Conservation (phyloP, 2,888 invertebrate genomes). For the Thera britannica region DNA sequence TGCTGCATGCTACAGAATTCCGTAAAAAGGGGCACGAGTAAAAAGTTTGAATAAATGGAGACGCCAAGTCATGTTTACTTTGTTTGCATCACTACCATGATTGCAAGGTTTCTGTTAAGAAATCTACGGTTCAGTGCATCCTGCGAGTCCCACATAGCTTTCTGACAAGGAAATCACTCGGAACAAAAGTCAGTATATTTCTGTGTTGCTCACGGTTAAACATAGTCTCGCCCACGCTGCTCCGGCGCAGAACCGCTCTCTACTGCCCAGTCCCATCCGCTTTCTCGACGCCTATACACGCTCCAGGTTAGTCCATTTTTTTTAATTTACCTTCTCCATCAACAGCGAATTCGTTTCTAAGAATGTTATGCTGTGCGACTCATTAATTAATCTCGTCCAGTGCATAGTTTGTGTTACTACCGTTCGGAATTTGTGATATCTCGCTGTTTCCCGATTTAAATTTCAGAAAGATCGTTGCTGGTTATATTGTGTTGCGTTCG, state of each 20-base stretch:
- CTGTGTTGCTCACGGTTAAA: constrained; percentile 81
- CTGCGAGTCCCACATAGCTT: constrained; percentile 48
- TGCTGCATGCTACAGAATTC: too few species aligned
- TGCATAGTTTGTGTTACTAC: constrained; percentile 34
- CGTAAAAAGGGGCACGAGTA: not conserved
- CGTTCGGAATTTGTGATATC: constrained; percentile 28
- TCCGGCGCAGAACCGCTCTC: constrained; percentile 56
- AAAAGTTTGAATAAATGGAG: not conserved
- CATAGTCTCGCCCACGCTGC: constrained; percentile 79
- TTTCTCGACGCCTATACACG: constrained; percentile 75
- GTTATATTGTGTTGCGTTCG: constrained; percentile 50
- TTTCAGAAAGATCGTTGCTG: constrained; percentile 47
- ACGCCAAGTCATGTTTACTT: not conserved
- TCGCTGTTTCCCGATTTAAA: constrained; percentile 40
- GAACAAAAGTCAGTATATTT: constrained; percentile 83
- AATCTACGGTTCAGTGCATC: constrained; percentile 47
- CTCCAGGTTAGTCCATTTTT: constrained; percentile 72
- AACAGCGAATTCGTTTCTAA: constrained; percentile 59
- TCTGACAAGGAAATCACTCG: constrained; percentile 71
- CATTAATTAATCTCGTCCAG: constrained; percentile 27
- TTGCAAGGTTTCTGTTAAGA: constrained; percentile 40
- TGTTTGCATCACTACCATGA: not conserved
- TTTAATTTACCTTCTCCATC: constrained; percentile 39
- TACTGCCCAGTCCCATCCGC: constrained; percentile 73
- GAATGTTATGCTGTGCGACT: constrained; percentile 61